Percentiles rank a stretch among this genome's conserved stretches.
These are phyloP conservation scores for Enoplolaimus lenunculus DNA, from an alignment of 2,888 invertebrate genomes.

Conservation along the genomic window DNA sequence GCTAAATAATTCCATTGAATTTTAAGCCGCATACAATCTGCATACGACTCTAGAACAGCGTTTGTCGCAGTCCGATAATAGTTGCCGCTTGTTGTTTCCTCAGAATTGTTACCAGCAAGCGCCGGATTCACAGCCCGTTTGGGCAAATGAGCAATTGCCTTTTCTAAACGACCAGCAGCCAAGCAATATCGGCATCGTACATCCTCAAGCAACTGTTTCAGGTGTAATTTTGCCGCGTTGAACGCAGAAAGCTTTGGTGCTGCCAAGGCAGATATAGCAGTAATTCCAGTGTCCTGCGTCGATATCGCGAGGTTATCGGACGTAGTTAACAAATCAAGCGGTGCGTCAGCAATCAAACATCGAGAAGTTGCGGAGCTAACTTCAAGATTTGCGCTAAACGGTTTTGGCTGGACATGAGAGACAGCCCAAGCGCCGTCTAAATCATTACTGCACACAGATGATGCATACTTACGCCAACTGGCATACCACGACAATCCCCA, in stretches of 20 bases:
- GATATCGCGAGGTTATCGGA: too few relatives aligned
- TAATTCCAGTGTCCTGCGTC: background rate
- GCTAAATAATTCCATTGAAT: slow-evolving; percentile 71
- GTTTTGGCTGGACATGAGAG: slow-evolving; percentile 29
- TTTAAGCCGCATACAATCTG: slow-evolving; percentile 72
- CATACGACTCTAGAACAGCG: slow-evolving; percentile 53
- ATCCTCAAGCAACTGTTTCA: slow-evolving; percentile 54
- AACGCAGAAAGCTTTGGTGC: background rate
- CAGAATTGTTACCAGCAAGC: background rate
- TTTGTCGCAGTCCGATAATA: background rate
- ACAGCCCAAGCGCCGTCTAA: background rate
- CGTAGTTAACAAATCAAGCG: slow-evolving; percentile 49
- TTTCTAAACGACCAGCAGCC: slow-evolving; percentile 66
- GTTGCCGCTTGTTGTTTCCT: too few relatives aligned
- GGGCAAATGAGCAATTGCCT: slow-evolving; percentile 34
- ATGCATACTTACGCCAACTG: background rate
- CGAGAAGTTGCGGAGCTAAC: background rate
- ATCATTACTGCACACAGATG: too few relatives aligned
- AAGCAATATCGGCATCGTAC: slow-evolving; percentile 56
- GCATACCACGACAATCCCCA: slow-evolving; percentile 43
- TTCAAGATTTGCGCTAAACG: background rate
- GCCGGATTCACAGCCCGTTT: background rate
- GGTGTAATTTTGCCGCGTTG: background rate
- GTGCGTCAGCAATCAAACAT: background rate
- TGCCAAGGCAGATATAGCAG: slow-evolving; percentile 47